Evolutionary conservation across 35 echinoderm and acorn worm species (phyloP).

Genomic region (Lytechinus pictus): DNA sequence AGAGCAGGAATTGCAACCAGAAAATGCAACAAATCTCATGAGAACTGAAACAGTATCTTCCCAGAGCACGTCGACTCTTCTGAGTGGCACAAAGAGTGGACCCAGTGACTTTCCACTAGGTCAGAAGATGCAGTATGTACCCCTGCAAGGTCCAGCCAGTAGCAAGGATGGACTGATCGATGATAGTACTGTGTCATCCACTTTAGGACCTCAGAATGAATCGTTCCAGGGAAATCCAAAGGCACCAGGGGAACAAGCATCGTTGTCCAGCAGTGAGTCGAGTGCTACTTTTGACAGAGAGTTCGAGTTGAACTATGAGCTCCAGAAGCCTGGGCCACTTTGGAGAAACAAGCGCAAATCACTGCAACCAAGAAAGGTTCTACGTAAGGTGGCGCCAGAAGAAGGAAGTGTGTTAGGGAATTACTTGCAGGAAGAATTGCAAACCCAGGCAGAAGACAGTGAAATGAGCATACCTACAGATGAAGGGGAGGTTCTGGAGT

Average conservation of each 20-base stretch:
- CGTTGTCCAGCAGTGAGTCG: neutral
- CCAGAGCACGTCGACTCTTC: neutral
- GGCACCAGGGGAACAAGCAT: neutral
- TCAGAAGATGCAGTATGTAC: neutral
- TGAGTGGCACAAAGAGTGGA: neutral
- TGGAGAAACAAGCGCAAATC: conserved; percentile 1
- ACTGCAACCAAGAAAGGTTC: neutral
- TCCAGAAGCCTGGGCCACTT: neutral
- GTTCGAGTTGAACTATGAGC: neutral
- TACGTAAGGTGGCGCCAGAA: neutral
- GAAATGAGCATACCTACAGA: neutral
- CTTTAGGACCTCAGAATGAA: neutral
- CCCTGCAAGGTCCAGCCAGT: neutral
- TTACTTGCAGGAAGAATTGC: neutral
- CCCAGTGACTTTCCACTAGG: neutral
- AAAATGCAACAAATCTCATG: neutral
- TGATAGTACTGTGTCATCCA: neutral
- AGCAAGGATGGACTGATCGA: neutral
- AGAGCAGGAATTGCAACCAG: neutral
- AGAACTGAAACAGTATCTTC: neutral
- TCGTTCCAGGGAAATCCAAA: neutral
- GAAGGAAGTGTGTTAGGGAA: neutral
- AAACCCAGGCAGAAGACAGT: neutral
- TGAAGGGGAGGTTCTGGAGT: neutral
- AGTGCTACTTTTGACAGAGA: neutral